A percentile compares a stretch with the other conserved stretches of the same genome.
phyloP scores from a whole-genome alignment of 2,888 invertebrate genomes.

The Eupithecia insigniata region DNA sequence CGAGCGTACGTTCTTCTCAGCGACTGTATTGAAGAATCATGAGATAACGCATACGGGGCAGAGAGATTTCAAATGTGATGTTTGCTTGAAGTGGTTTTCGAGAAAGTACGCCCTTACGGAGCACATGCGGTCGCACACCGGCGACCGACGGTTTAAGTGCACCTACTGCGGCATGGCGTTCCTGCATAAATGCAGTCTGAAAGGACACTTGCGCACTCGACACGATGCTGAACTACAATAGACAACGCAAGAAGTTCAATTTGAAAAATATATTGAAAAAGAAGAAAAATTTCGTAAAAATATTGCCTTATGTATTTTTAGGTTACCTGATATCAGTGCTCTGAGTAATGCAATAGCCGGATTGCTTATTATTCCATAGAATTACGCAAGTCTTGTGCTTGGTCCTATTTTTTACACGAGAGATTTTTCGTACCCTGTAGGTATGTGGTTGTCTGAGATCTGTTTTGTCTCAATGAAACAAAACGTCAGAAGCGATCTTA shows the following conservation, averaged over 20 bases:
- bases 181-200: conserved; percentile 73
- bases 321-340: background rate
- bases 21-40: conserved; percentile 56
- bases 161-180: conserved; percentile 70
- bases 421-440: too few relatives aligned
- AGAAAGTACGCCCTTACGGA: conserved; percentile 15
- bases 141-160: conserved; percentile 68
- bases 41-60: conserved; percentile 63
- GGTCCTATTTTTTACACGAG: background rate
- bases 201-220: conserved; percentile 71
- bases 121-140: conserved; percentile 24
- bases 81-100: conserved; percentile 62
- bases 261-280: too few relatives aligned
- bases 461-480: too few relatives aligned
- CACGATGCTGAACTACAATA: conserved; percentile 45
- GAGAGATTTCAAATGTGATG: conserved; percentile 60
- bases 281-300: background rate
- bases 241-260: background rate
- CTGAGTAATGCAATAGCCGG: background rate
- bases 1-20: conserved; percentile 65
- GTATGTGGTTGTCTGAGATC: too few relatives aligned
- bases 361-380: background rate
- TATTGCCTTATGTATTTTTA: background rate
- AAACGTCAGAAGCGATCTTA: background rate
- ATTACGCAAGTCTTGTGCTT: background rate